Evolutionary conservation across 2,113 vertebrate species (phyloP).

Genomic region (Caloenas nicobarica): DNA sequence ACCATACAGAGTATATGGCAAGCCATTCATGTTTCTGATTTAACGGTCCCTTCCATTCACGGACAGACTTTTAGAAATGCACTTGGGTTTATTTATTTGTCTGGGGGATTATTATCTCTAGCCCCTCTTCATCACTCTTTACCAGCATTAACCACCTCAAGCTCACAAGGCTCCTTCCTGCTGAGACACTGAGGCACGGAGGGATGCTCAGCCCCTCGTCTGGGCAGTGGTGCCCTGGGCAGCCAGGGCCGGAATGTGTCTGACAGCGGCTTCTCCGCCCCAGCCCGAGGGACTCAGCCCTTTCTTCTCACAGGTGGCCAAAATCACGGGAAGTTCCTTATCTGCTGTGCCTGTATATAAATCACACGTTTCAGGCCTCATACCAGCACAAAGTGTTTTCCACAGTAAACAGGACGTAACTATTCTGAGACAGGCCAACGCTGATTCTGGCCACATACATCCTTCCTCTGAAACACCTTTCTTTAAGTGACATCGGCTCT

Average conservation of each 20-base stretch:
- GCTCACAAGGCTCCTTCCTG: background rate
- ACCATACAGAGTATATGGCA: background rate
- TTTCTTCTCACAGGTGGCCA: conserved; percentile 2
- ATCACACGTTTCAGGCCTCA: background rate
- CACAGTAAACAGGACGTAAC: conserved; percentile 56
- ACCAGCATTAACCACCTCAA: background rate
- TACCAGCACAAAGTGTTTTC: background rate
- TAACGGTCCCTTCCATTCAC: background rate
- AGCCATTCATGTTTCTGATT: background rate
- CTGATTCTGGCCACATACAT: conserved; percentile 5
- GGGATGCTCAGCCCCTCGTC: background rate
- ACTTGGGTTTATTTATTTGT: background rate
- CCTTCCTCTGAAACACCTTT: conserved; percentile 60
- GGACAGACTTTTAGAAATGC: background rate
- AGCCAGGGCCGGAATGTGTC: accelerated
- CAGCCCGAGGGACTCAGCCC: background rate
- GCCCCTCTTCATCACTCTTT: background rate
- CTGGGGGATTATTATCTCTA: background rate
- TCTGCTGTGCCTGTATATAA: background rate
- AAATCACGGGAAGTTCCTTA: background rate
- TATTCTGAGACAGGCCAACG: background rate
- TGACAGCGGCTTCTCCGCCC: background rate
- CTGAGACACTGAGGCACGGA: background rate
- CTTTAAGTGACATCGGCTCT: conserved; percentile 14
- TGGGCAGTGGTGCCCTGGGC: accelerated